phyloP scores from a whole-genome alignment of 2,113 vertebrate species.

The Zosterops japonicus region DNA sequence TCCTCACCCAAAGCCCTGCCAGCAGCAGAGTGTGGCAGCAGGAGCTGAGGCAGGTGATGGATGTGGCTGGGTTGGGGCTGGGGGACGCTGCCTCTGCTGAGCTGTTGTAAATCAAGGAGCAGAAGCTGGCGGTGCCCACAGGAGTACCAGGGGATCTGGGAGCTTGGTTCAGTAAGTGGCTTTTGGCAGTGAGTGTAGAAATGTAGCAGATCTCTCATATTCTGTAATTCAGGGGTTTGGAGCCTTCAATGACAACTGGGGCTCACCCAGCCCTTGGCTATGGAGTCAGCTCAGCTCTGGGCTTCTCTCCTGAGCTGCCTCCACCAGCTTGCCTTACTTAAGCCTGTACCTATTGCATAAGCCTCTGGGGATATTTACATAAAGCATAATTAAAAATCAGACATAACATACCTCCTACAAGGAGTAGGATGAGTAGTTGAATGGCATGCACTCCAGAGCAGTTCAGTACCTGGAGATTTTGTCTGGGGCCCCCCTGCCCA shows the following conservation, averaged over 20 bases:
- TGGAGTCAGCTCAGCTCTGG: neutral
- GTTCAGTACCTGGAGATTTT: neutral
- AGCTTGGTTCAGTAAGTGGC: neutral
- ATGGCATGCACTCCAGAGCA: neutral
- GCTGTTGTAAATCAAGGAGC: neutral
- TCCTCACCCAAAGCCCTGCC: neutral
- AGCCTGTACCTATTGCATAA: slow-evolving; percentile 62
- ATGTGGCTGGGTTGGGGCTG: neutral
- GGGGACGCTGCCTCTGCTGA: neutral
- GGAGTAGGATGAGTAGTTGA: slow-evolving; percentile 17
- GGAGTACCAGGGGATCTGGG: neutral
- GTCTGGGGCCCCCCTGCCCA: neutral
- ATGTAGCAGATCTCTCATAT: neutral
- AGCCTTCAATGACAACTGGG: neutral
- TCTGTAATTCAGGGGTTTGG: neutral
- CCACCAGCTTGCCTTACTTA: slow-evolving; percentile 43
- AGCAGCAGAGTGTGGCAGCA: neutral
- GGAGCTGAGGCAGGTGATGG: neutral
- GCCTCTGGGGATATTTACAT: slow-evolving; percentile 67
- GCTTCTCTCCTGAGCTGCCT: slow-evolving; percentile 4
- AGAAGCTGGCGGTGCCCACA: neutral
- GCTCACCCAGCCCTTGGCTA: neutral
- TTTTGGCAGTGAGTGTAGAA: neutral
- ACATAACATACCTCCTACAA: slow-evolving; percentile 49
- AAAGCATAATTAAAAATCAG: slow-evolving; percentile 67